These are phyloP conservation scores for Syrmaticus mikado DNA, from an alignment of 2,113 vertebrate species.

Conservation along the genomic window DNA sequence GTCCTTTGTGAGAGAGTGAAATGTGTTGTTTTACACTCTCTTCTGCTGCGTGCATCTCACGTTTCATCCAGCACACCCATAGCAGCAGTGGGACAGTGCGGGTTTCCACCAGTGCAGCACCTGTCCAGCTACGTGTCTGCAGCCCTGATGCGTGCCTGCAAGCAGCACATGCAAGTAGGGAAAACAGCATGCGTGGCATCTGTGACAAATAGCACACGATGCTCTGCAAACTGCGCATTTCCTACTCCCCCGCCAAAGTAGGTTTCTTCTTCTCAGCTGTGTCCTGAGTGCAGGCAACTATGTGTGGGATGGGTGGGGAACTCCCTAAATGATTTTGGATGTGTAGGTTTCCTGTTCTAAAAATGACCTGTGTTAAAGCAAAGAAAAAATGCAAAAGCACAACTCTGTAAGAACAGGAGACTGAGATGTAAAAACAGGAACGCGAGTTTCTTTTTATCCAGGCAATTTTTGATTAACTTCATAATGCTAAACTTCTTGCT, in stretches of 20 bases:
- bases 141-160: neutral
- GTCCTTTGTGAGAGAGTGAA: neutral
- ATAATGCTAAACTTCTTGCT: conserved; percentile 58
- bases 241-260: neutral
- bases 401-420: neutral
- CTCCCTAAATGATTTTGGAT: neutral
- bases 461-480: conserved; percentile 54
- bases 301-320: neutral
- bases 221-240: neutral
- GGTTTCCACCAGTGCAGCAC: neutral
- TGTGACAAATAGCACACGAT: neutral
- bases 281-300: neutral
- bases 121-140: neutral
- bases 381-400: neutral
- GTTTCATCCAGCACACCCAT: neutral
- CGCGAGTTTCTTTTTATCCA: conserved; percentile 1
- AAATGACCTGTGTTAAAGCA: neutral
- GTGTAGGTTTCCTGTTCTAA: neutral
- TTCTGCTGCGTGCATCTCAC: neutral
- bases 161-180: neutral
- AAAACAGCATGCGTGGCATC: neutral
- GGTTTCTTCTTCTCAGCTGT: neutral
- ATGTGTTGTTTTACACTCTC: neutral
- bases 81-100: rapidly evolving
- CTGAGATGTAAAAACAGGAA: neutral